A percentile compares a stretch with the other conserved stretches of the same genome.
phyloP scores from a whole-genome alignment of 2,888 invertebrate genomes.

The Noctua fimbriata region DNA sequence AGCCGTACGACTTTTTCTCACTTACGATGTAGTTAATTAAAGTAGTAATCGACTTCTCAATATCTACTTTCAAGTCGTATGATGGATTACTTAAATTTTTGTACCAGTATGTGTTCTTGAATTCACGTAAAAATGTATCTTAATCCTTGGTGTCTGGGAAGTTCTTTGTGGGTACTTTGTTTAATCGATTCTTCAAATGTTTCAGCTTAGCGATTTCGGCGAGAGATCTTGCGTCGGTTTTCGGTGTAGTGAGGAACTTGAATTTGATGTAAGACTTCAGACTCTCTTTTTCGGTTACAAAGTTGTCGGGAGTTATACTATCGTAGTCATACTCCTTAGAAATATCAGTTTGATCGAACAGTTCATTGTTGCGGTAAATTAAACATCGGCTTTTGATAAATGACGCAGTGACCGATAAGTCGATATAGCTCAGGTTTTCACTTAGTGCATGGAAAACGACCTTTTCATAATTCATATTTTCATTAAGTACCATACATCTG shows the following conservation, averaged over 20 bases:
- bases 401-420: constrained; percentile 59
- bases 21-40: constrained; percentile 76
- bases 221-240: constrained; percentile 60
- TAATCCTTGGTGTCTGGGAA: constrained; percentile 25
- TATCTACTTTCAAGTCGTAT: constrained; percentile 59
- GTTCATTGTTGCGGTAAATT: constrained; percentile 59
- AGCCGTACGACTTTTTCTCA: constrained; percentile 72
- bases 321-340: constrained; percentile 71
- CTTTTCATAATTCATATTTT: constrained; percentile 33
- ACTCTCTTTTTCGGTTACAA: constrained; percentile 65
- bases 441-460: constrained; percentile 29
- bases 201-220: constrained; percentile 58
- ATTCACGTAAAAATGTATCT: constrained; percentile 24
- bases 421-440: constrained; percentile 12
- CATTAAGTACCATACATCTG: constrained; percentile 28
- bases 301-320: constrained; percentile 68
- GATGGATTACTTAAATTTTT: constrained; percentile 51
- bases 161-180: background rate
- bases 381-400: constrained; percentile 61
- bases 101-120: constrained; percentile 68
- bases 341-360: constrained; percentile 66
- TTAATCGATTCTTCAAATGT: constrained; percentile 25
- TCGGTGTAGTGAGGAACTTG: constrained; percentile 67
- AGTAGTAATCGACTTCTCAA: constrained; percentile 72
- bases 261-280: constrained; percentile 73